Base-by-base conservation (phyloP, 35 echinoderm and acorn worm species). In the Diadema setosum region DNA sequence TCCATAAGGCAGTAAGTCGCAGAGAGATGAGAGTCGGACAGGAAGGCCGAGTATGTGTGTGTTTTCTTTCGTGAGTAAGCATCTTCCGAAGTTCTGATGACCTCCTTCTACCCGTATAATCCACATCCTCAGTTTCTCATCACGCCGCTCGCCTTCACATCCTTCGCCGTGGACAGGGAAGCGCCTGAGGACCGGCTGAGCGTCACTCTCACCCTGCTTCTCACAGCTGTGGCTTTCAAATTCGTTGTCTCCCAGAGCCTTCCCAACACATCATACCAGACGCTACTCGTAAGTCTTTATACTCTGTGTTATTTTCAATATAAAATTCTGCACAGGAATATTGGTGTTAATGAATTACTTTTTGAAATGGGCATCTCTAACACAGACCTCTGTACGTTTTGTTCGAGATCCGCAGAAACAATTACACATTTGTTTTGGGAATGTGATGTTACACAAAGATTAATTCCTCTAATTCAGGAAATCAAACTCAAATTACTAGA, bases 211-310 rank as follows among this genome's bases (percentile, higher is more conserved):
- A 96, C 94, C 4, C 40, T 96, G 27, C 90, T 96, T 8, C 86
- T 96, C 32, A 96, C 94, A 16, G 90, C 94, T 21, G 94, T 96
- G 26, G 94, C 94, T 2, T 96, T 96, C 90, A 96, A 96, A 57
- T 96, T 65, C 29, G 90, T 92, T 18, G 94, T 91, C 0, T 76
- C 94, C 16, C 89, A 91, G 56, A 85, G 65, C 50, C 65, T 96
- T 32, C 94, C 94, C 18, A 87, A 81, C 24, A 96, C 91, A 42
- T 92, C 94, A 2, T 96, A 96, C 34, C 90, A 92, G n/a, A 96
- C 94, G 18, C 41, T 96, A n/a, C 73, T 96, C 44, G 94, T 96
- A 89, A 81, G 90, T 49, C 5, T 3, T 49, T 32, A 2, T 25
- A 48, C 5, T n/a, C 0, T 2, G 15, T 83, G 42, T 37, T 0